Evolutionary conservation across 2,888 invertebrate species (phyloP).

Genomic region (Melangyna quadrimaculata): DNA sequence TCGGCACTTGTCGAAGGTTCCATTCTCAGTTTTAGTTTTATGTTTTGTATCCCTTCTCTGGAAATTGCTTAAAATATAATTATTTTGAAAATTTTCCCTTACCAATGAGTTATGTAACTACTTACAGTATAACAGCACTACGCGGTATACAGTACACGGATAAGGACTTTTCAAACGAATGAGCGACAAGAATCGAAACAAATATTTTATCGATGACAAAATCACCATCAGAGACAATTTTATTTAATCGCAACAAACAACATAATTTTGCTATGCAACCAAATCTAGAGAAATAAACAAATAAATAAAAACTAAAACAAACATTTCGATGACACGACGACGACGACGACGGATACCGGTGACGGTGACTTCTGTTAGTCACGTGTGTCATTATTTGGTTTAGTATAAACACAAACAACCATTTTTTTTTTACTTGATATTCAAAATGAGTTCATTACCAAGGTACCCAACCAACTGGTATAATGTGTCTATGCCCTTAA

Average conservation of each 20-base stretch:
- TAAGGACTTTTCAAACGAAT: conserved; percentile 53
- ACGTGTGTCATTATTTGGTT: conserved; percentile 25
- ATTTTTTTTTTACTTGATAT: neutral
- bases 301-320: conserved; percentile 31
- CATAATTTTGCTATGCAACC: conserved; percentile 81
- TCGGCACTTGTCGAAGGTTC: conserved; percentile 79
- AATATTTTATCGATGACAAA: conserved; percentile 71
- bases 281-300: neutral
- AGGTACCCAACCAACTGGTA: conserved; percentile 12
- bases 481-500: conserved; percentile 1
- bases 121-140: conserved; percentile 31
- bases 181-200: conserved; percentile 32
- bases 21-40: conserved; percentile 72
- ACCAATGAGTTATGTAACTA: conserved; percentile 62
- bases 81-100: conserved; percentile 51
- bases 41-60: too few relatives aligned
- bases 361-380: conserved; percentile 21
- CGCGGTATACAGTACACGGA: conserved; percentile 54
- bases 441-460: conserved; percentile 36
- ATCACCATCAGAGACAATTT: conserved; percentile 49
- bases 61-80: neutral
- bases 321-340: conserved; percentile 15
- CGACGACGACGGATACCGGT: conserved; percentile 42
- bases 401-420: neutral
- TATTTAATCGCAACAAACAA: conserved; percentile 71